Evolutionary conservation across 2,113 vertebrate species (phyloP).

Genomic region (Pelodiscus sinensis): DNA sequence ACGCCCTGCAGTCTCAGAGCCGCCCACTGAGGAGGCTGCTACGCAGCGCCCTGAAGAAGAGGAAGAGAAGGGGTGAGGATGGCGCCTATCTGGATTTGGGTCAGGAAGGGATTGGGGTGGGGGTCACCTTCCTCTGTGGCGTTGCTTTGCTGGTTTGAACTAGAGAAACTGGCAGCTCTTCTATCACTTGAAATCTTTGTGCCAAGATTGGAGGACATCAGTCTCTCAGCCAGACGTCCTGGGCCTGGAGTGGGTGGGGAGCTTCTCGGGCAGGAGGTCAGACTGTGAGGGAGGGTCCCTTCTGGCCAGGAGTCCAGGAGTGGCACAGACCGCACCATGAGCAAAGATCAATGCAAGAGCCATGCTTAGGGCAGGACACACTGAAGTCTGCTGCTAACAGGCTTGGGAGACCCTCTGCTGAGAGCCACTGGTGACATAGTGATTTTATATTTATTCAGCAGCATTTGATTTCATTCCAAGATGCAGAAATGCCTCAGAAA

Average conservation of each 20-base stretch:
- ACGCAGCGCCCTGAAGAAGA: neutral
- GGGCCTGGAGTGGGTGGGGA: neutral
- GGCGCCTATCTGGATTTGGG: neutral
- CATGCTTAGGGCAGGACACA: neutral
- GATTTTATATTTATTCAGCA: neutral
- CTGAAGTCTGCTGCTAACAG: neutral
- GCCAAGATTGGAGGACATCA: neutral
- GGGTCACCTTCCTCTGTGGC: neutral
- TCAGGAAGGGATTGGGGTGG: neutral
- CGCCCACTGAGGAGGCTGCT: conserved; percentile 8
- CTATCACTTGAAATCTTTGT: neutral
- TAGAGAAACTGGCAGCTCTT: neutral
- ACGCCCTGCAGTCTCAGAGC: neutral
- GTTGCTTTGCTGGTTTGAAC: neutral
- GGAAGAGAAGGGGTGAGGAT: conserved; percentile 52
- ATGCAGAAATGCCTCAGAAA: neutral
- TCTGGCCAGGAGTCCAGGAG: neutral
- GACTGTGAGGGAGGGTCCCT: too few species aligned
- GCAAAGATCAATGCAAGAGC: neutral
- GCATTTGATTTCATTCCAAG: neutral
- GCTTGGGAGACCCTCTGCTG: neutral
- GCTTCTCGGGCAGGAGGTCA: neutral
- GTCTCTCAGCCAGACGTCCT: neutral
- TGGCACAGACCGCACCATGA: neutral
- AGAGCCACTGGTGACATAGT: neutral